Evolutionary conservation across 2,888 invertebrate species (phyloP).

Genomic region (Eupeodes luniger): DNA sequence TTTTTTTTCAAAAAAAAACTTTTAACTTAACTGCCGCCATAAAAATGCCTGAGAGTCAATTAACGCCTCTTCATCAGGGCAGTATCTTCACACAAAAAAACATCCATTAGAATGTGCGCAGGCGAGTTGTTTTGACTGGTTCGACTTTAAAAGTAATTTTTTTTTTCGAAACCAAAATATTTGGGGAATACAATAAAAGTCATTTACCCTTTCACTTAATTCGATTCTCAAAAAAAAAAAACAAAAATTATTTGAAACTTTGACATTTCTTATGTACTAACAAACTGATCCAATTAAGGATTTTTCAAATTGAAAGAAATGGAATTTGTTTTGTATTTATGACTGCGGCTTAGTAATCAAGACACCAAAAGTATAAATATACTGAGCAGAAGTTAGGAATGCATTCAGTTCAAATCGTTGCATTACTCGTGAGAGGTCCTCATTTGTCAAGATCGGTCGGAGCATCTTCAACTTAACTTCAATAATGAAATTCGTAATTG

Average conservation of each 20-base stretch:
- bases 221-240: too few relatives aligned
- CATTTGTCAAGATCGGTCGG: neutral
- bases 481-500: slow-evolving; percentile 80
- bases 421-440: neutral
- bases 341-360: neutral
- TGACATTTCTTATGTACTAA: neutral
- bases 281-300: neutral
- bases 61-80: slow-evolving; percentile 8
- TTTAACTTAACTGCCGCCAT: neutral
- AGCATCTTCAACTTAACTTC: neutral
- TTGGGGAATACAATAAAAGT: neutral
- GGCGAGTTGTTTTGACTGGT: slow-evolving; percentile 18
- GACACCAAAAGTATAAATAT: neutral
- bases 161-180: neutral
- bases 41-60: neutral
- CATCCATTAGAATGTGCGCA: slow-evolving; percentile 2
- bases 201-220: neutral
- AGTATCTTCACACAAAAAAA: neutral
- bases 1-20: neutral
- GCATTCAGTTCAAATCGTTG: slow-evolving; percentile 7
- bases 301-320: neutral
- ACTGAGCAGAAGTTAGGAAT: neutral
- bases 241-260: neutral
- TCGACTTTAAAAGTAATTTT: neutral
- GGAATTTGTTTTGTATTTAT: neutral